phyloP scores from a whole-genome alignment of 2,888 invertebrate species.

The Dione juno region DNA sequence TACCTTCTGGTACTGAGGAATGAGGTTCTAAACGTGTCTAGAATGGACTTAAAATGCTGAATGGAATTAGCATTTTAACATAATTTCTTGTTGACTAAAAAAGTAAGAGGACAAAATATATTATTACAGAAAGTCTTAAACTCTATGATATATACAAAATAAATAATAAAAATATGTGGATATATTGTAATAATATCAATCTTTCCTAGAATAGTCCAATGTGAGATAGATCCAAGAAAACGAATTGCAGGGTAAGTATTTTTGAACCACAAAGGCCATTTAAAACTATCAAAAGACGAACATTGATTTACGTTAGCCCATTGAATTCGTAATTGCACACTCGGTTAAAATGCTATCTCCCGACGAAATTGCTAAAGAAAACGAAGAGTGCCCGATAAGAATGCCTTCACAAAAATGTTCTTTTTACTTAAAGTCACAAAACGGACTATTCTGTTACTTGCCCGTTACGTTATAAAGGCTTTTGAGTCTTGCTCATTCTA shows the following conservation, averaged over 20 bases:
- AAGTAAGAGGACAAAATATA: too few relatives aligned
- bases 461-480: constrained; percentile 50
- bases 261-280: constrained; percentile 21
- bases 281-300: constrained; percentile 44
- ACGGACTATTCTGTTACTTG: constrained; percentile 41
- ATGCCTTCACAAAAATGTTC: constrained; percentile 50
- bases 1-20: too few relatives aligned
- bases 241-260: constrained; percentile 20
- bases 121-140: too few relatives aligned
- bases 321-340: constrained; percentile 62
- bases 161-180: background rate
- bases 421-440: constrained; percentile 46
- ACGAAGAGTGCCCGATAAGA: constrained; percentile 58
- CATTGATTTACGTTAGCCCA: constrained; percentile 58
- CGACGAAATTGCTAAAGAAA: constrained; percentile 49
- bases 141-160: background rate
- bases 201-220: background rate
- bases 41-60: too few relatives aligned
- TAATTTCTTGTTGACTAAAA: too few relatives aligned
- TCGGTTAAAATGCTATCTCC: constrained; percentile 54
- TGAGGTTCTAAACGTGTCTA: too few relatives aligned
- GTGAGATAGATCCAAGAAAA: constrained; percentile 21
- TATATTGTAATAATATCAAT: background rate
- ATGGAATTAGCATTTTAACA: too few relatives aligned
- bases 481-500: constrained; percentile 48